Evolutionary conservation across 2,888 invertebrate genomes (phyloP).

Genomic region (Pasiphila rectangulata): DNA sequence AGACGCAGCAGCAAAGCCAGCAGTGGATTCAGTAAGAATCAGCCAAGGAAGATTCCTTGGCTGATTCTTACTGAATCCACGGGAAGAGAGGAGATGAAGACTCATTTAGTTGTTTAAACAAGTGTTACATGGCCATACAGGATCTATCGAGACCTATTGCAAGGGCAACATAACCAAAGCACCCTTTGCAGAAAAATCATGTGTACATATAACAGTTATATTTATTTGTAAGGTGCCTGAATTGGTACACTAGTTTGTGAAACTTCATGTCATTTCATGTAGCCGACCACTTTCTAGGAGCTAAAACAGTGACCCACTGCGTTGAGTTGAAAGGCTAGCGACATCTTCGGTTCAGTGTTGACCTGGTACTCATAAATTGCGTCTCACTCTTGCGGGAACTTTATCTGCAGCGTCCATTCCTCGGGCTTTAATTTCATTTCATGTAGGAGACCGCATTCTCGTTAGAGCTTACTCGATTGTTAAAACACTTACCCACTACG

Average conservation of each 20-base stretch:
- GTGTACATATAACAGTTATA: not conserved
- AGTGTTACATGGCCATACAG: too few species aligned
- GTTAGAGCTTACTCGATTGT: too few species aligned
- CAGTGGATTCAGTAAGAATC: slow-evolving; percentile 92
- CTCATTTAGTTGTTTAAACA: too few species aligned
- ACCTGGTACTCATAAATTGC: slow-evolving; percentile 91
- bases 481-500: slow-evolving; percentile 88
- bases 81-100: too few species aligned
- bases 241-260: too few species aligned
- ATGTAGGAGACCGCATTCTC: too few species aligned
- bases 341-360: slow-evolving; percentile 94
- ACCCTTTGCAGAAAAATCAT: too few species aligned
- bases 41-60: slow-evolving; percentile 91
- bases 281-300: too few species aligned
- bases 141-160: too few species aligned
- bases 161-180: too few species aligned
- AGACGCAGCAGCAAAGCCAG: slow-evolving; percentile 93
- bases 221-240: slow-evolving; percentile 91
- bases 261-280: too few species aligned
- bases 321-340: slow-evolving; percentile 90
- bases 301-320: slow-evolving; percentile 89
- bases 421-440: slow-evolving; percentile 92
- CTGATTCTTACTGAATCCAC: slow-evolving; percentile 90
- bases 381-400: slow-evolving; percentile 91
- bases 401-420: slow-evolving; percentile 94